Conservation (phyloP, 2,113 vertebrate species). For the Pygoscelis adeliae region DNA sequence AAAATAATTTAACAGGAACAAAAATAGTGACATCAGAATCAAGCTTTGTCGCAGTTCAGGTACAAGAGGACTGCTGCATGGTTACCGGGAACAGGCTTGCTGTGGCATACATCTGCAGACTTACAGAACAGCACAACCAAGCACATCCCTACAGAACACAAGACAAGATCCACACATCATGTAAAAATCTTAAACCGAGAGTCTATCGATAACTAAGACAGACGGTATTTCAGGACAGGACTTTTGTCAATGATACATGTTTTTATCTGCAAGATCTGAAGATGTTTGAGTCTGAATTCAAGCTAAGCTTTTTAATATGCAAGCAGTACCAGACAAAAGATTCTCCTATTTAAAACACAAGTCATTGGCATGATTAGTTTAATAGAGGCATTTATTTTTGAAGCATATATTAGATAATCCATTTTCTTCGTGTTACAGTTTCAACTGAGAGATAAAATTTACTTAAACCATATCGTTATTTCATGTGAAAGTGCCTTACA, state of each 20-base stretch:
- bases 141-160: slow-evolving; percentile 22
- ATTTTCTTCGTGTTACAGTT: neutral
- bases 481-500: neutral
- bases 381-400: neutral
- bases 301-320: neutral
- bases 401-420: neutral
- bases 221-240: neutral
- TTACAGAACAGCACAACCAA: slow-evolving; percentile 40
- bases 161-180: neutral
- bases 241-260: neutral
- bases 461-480: neutral
- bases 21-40: neutral
- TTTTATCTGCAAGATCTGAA: slow-evolving; percentile 14
- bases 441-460: neutral
- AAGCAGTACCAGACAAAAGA: neutral
- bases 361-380: neutral
- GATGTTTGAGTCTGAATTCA: slow-evolving; percentile 34
- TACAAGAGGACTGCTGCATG: neutral
- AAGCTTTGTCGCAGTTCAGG: neutral
- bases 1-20: slow-evolving; percentile 5
- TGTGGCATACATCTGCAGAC: neutral
- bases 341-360: neutral
- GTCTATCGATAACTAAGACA: neutral
- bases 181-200: neutral
- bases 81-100: slow-evolving; percentile 18